Base-by-base conservation (phyloP, 1,140 invertebrate species). In the Luehdorfia chinensis region DNA sequence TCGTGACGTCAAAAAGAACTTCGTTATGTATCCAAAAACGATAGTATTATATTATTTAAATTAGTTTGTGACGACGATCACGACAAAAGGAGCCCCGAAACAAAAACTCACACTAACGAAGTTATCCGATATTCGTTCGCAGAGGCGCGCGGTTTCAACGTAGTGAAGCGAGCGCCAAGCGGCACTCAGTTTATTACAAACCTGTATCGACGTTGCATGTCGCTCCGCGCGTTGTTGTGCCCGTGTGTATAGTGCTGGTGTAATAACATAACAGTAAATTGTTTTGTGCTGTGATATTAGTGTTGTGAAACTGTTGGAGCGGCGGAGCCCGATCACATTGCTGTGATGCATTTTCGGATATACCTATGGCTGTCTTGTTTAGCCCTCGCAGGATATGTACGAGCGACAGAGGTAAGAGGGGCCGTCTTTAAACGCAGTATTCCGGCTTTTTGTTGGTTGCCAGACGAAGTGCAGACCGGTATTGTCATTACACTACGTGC, bases 291-390 rank as follows among this genome's bases (percentile, higher is more conserved):
- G 78, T 83, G 81, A 68, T 77, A 67, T 68, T 66, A 70, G 77
- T 77, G 75, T 77, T 64, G 79, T 84, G 78, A 63, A 44, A 75
- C 63, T 62, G 65, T 62, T 65, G 57, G 67, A 71, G 69, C 62
- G 56, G 67, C 63, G 58, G 54, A 59, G 67, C 64, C 66, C 31
- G 46, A 58, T 56, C 57, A 66, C 69, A 55, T 75, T 76, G 72
- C 78, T 87, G 85, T 87, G 83, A 87, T 87, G 85, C 81, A 87
- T 78, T 87, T 80, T 59, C 80, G 85, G 80, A 85, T 87, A 80
- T 87, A 81, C 69, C 64, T 87, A 87, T 87, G 85, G 84, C 84
- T 87, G 73, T 78, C 79, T 71, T 87, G 85, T 86, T 74, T 87
- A 74, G 81, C 84, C 80, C 81, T 87, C 72, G 78, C 77, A 83